Base-by-base conservation (phyloP, 1,140 invertebrate species). In the Drosophila biarmipes region DNA sequence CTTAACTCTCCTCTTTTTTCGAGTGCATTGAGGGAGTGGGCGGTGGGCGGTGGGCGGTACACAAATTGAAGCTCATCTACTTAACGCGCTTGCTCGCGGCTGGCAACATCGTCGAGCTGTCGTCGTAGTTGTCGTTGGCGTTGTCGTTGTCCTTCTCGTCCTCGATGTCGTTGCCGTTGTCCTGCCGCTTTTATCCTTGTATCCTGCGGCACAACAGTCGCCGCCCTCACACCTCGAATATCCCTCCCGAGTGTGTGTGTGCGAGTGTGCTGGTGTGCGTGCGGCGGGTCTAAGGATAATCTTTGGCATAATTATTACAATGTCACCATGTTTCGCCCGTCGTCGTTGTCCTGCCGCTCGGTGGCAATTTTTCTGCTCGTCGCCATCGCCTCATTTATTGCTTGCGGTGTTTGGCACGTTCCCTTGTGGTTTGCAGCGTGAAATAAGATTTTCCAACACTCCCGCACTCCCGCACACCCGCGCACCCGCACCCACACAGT, bases 301-400 rank as follows among this genome's bases (percentile, higher is more conserved):
- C 82, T 87, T 87, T 87, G 82, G 82, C 84, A 87, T 87, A 87
- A 87, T 87, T 87, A 87, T 87, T 87, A 87, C 82, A 87, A 87
- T 87, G 82, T 87, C 82, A 87, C 82, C 84, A 87, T 87, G 82
- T 87, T 86, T 85, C 81, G 81, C 73, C 69, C 43, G 61, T 73
- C 66, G 55, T 71, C 62, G 17, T 73, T 52, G 29, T 35, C 53
- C 57, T 52, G 53, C 58, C 68, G 15, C 69, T 62, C 51, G 77
- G 62, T 80, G 80, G 78, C 74, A 86, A 86, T 86, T 86, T 87
- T 86, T 86, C 78, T 81, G 78, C 73, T 72, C 78, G 71, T 86
- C 73, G 78, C 73, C 80, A 85, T 85, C 80, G 75, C 74, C 78
- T 87, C 82, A 76, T 78, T 87, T 86, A 87, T 87, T 87, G 82